phyloP scores from a whole-genome alignment of 2,113 vertebrate species.

The Pantherophis guttatus region DNA sequence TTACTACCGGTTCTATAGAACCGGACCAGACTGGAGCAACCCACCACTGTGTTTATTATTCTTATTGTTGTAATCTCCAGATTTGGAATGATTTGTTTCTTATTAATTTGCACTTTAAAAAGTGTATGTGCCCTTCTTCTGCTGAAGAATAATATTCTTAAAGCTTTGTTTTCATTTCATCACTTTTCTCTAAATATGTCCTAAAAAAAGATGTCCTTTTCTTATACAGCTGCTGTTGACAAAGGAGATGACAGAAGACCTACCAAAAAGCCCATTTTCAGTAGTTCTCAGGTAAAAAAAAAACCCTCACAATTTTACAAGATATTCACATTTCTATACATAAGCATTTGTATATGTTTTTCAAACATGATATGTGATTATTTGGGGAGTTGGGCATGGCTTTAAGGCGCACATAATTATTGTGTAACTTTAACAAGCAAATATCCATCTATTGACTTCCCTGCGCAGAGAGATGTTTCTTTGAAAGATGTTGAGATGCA shows the following conservation, averaged over 20 bases:
- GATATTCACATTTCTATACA: neutral
- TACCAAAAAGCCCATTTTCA: constrained; percentile 87
- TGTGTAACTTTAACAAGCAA: neutral
- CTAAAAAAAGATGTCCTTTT: constrained; percentile 51
- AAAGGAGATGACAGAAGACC: constrained; percentile 89
- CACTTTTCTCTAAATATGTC: neutral
- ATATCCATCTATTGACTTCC: constrained; percentile 26
- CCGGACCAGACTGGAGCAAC: too few species aligned
- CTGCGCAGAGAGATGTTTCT: neutral
- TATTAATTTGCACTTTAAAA: neutral
- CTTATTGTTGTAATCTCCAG: neutral
- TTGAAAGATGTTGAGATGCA: constrained; percentile 2
- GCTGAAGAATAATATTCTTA: neutral
- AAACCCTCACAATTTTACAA: constrained; percentile 12
- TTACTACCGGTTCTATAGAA: too few species aligned
- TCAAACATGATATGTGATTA: constrained; percentile 1
- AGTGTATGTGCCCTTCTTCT: neutral
- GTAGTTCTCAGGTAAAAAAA: constrained; percentile 87
- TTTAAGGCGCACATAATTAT: neutral
- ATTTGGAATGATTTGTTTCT: neutral
- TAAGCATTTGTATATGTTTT: neutral
- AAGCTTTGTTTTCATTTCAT: neutral
- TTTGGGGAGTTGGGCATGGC: neutral
- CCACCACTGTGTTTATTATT: neutral
- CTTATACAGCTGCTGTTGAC: constrained; percentile 86